Conservation (phyloP, 2,113 vertebrate species). For the Gasterosteus aculeatus region DNA sequence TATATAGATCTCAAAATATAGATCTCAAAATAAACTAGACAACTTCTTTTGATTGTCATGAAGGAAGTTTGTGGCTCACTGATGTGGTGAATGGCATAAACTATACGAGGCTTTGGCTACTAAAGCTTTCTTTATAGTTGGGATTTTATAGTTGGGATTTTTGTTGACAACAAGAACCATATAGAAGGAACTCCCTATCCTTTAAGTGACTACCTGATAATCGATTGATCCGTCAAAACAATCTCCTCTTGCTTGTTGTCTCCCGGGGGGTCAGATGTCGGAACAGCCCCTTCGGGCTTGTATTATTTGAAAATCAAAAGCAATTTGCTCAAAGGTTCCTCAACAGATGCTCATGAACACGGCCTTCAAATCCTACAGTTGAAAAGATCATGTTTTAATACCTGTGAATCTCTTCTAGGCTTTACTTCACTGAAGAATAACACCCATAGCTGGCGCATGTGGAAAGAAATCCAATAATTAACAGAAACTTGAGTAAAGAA, state of each 20-base stretch:
- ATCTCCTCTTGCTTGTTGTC: background rate
- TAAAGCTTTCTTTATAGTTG: background rate
- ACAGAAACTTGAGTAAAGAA: conserved; percentile 39
- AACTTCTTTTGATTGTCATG: background rate
- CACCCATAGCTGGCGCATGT: conserved; percentile 22
- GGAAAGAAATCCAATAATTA: conserved; percentile 48
- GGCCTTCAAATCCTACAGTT: conserved; percentile 14
- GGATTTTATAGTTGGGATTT: background rate
- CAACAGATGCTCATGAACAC: conserved; percentile 32
- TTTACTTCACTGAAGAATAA: conserved; percentile 21
- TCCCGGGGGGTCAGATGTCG: background rate
- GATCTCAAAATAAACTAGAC: background rate
- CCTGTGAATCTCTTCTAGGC: conserved; percentile 17
- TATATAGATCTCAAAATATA: too few species aligned
- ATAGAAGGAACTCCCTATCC: background rate
- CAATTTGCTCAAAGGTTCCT: conserved; percentile 35
- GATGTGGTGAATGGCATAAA: background rate
- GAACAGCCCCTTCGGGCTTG: background rate
- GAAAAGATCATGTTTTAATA: conserved; percentile 41
- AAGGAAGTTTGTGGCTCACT: background rate
- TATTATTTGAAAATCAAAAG: conserved; percentile 32
- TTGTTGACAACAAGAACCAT: background rate
- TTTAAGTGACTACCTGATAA: background rate
- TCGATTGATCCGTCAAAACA: background rate
- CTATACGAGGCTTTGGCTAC: background rate